Conservation (phyloP, 1,140 invertebrate genomes). For the Gonioctena quinquepunctata region DNA sequence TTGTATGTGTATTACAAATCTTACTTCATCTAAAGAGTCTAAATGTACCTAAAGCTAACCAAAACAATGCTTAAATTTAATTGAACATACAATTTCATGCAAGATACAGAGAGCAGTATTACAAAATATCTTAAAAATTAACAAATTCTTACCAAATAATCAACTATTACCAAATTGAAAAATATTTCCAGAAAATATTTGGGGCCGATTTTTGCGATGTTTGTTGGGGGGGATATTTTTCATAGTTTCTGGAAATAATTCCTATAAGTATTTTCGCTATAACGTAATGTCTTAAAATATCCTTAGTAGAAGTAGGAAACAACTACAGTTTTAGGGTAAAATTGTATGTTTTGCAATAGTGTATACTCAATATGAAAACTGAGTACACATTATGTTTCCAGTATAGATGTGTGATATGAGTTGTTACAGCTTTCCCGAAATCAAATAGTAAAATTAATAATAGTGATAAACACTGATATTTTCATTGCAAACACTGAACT, state of each 20-base stretch:
- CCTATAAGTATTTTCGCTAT: not conserved
- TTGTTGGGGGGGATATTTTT: slow-evolving; percentile 21
- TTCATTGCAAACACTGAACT: no score
- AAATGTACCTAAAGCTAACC: not conserved
- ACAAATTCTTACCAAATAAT: slow-evolving; percentile 4
- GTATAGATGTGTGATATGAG: not conserved
- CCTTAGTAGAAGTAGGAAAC: no score
- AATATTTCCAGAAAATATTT: slow-evolving; percentile 15
- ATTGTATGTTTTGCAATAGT: slow-evolving; percentile 2
- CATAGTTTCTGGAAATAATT: slow-evolving; percentile 10
- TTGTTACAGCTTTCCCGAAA: not conserved
- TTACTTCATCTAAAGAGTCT: not conserved
- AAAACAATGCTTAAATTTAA: slow-evolving; percentile 17
- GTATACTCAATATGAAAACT: no score
- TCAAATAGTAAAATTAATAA: no score
- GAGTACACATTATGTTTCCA: no score
- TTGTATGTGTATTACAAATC: slow-evolving; percentile 8
- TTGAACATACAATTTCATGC: slow-evolving; percentile 12
- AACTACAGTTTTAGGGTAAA: not conserved
- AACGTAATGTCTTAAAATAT: not conserved
- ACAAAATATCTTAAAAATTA: slow-evolving; percentile 9
- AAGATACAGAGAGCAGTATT: not conserved
- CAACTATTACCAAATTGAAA: not conserved
- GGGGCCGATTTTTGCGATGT: not conserved
- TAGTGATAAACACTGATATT: no score